Evolutionary conservation across 2,113 vertebrate species (phyloP).

Genomic region (Nasalis larvatus): DNA sequence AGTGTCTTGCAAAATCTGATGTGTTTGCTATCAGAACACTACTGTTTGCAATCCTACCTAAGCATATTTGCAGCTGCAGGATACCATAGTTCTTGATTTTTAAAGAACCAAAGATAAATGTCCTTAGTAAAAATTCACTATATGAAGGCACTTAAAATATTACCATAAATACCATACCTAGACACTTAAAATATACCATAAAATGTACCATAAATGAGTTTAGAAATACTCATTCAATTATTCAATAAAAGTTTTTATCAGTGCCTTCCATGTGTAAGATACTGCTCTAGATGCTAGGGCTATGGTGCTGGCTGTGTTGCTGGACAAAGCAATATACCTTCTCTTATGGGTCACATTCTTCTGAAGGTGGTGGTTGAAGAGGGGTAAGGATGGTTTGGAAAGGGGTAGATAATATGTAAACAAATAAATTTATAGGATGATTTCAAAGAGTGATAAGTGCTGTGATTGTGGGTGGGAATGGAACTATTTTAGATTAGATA

Average conservation of each 20-base stretch:
- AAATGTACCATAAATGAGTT: background rate
- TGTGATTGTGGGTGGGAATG: background rate
- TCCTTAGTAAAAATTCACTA: background rate
- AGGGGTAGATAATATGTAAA: background rate
- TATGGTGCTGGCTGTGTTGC: background rate
- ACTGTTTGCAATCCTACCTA: background rate
- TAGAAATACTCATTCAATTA: background rate
- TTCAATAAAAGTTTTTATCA: background rate
- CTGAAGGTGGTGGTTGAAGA: background rate
- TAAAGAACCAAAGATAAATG: background rate
- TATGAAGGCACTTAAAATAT: background rate
- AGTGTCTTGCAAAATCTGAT: background rate
- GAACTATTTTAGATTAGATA: background rate
- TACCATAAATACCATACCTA: background rate
- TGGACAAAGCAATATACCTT: background rate
- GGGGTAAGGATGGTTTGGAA: background rate
- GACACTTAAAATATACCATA: background rate
- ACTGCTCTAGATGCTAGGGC: background rate
- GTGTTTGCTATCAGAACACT: background rate
- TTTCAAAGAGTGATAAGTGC: background rate
- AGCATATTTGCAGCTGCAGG: background rate
- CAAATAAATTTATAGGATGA: background rate
- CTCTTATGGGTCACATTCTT: background rate
- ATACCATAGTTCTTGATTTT: background rate
- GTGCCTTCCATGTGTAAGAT: background rate